Evolutionary conservation across 2,113 vertebrate species (phyloP).

Genomic region (Oreochromis tanganicae): DNA sequence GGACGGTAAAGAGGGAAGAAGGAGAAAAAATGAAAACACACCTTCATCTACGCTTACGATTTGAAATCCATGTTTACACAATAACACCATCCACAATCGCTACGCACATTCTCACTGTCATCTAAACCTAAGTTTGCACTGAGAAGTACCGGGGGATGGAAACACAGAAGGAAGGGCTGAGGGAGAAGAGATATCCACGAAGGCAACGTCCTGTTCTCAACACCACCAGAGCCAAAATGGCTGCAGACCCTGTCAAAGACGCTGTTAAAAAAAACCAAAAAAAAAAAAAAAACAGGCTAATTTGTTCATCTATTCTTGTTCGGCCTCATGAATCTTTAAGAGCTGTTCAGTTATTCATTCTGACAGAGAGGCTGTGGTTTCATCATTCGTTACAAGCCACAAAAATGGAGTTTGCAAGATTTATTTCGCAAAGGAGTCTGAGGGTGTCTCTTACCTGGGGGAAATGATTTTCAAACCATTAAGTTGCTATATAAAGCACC

Average conservation of each 20-base stretch:
- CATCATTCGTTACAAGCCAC: constrained; percentile 18
- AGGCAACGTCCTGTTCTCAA: constrained; percentile 52
- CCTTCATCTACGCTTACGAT: constrained; percentile 38
- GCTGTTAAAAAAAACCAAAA: not conserved
- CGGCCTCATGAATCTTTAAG: constrained; percentile 50
- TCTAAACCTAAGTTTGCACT: constrained; percentile 58
- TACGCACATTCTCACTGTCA: constrained; percentile 60
- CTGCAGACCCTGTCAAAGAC: not conserved
- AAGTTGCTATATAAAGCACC: not conserved
- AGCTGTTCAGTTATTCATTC: constrained; percentile 45
- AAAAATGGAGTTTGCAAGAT: constrained; percentile 9
- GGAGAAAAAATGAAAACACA: constrained; percentile 31
- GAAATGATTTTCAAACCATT: not conserved
- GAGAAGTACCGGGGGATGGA: constrained; percentile 35
- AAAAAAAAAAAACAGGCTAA: constrained; percentile 2
- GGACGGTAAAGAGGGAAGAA: not conserved
- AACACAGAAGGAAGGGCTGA: constrained; percentile 17
- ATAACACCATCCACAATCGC: constrained; percentile 54
- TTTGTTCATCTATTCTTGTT: constrained; percentile 33
- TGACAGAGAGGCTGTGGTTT: constrained; percentile 29
- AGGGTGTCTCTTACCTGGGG: not conserved
- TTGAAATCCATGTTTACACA: constrained; percentile 54
- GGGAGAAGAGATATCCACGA: constrained; percentile 19
- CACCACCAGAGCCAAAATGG: not conserved
- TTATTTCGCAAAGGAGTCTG: not conserved